phyloP scores from a whole-genome alignment of 2,113 vertebrate genomes.

The Spea bombifrons region DNA sequence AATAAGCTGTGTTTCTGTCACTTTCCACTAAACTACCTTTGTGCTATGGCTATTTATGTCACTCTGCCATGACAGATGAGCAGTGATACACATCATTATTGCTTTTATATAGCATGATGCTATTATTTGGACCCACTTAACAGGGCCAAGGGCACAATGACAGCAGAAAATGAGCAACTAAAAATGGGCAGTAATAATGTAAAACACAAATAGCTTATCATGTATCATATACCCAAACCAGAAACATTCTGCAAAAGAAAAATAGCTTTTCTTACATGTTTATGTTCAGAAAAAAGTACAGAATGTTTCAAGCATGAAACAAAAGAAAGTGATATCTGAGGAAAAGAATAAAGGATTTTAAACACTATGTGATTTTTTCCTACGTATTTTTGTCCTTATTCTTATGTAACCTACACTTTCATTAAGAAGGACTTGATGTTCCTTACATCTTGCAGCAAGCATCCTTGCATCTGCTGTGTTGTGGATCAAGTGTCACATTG shows the following conservation, averaged over 20 bases:
- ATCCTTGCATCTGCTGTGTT: no score
- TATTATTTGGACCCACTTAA: constrained; percentile 50
- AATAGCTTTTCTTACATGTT: neutral
- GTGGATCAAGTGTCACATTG: no score
- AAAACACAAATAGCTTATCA: constrained; percentile 43
- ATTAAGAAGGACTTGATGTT: no score
- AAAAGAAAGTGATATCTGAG: no score
- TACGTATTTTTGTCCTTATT: no score
- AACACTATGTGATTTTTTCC: no score
- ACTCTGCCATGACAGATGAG: constrained; percentile 50
- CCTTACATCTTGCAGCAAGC: no score
- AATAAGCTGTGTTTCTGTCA: constrained; percentile 46
- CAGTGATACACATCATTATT: constrained; percentile 50
- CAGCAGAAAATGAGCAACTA: constrained; percentile 56
- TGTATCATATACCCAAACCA: constrained; percentile 18
- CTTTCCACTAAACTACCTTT: constrained; percentile 45
- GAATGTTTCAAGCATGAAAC: no score
- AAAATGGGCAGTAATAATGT: constrained; percentile 55
- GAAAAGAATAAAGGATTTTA: no score
- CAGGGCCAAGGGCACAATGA: constrained; percentile 54
- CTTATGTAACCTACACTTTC: no score
- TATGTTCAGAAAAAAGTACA: no score
- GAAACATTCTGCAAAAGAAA: constrained; percentile 35
- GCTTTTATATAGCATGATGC: constrained; percentile 52
- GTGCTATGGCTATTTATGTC: constrained; percentile 50